A percentile compares a stretch with the other conserved stretches of the same genome.
These are phyloP conservation scores for Heliconius melpomene DNA, from an alignment of 1,140 invertebrate genomes.

Conservation along the genomic window DNA sequence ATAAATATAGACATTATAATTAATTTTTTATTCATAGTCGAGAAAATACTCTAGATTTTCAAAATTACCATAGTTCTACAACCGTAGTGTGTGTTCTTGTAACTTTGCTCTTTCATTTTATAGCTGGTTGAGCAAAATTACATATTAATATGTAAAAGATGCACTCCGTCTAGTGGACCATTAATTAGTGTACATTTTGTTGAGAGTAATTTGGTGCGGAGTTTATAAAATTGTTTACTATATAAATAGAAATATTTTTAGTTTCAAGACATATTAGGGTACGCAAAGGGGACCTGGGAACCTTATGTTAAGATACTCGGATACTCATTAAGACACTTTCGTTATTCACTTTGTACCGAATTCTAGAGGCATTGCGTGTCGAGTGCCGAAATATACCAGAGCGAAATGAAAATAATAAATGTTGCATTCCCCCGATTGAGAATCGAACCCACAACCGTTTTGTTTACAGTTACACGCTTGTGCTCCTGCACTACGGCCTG, in stretches of 20 bases:
- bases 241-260: neutral
- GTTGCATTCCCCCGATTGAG: neutral
- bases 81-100: neutral
- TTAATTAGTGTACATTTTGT: neutral
- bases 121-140: neutral
- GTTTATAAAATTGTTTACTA: neutral
- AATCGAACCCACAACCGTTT: neutral
- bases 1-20: neutral
- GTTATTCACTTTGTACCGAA: too few relatives aligned
- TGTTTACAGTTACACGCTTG: neutral
- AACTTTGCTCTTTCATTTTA: constrained; percentile 4
- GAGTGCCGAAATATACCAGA: neutral
- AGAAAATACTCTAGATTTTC: neutral
- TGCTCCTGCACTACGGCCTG: neutral
- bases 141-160: neutral
- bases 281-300: too few relatives aligned
- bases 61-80: neutral
- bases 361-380: neutral
- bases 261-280: neutral
- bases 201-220: neutral
- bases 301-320: too few relatives aligned
- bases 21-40: neutral
- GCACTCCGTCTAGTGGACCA: neutral
- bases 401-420: neutral
- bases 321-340: too few relatives aligned